phyloP scores from a whole-genome alignment of 2,113 vertebrate genomes.

The Anoplopoma fimbria region DNA sequence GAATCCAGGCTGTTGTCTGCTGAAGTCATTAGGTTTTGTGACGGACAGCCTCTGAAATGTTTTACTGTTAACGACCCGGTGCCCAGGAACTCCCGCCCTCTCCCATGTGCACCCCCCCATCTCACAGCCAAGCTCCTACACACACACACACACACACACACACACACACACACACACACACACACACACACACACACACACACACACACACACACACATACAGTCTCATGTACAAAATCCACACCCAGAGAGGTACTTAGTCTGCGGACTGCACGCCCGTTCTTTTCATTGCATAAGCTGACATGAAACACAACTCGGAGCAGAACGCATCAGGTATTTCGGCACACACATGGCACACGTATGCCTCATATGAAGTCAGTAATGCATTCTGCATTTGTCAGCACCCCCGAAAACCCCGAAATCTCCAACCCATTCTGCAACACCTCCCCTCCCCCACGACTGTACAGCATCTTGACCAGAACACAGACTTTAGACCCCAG shows the following conservation, averaged over 20 bases:
- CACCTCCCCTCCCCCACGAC: neutral
- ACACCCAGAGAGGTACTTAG: slow-evolving; percentile 2
- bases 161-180: slow-evolving; percentile 14
- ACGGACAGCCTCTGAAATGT: slow-evolving; percentile 75
- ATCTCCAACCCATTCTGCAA: slow-evolving; percentile 2
- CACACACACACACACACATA: slow-evolving; percentile 9
- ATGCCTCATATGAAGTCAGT: slow-evolving; percentile 56
- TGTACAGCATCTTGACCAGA: neutral
- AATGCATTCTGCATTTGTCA: slow-evolving; percentile 64
- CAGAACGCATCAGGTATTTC: slow-evolving; percentile 54
- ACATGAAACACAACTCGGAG: slow-evolving; percentile 25
- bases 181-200: slow-evolving; percentile 28
- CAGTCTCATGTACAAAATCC: slow-evolving; percentile 18
- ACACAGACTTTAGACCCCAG: too few species aligned
- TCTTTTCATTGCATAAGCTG: slow-evolving; percentile 18
- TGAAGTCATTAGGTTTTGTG: slow-evolving; percentile 80
- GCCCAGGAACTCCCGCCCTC: slow-evolving; percentile 69
- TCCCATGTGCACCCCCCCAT: slow-evolving; percentile 63
- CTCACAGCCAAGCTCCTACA: slow-evolving; percentile 40
- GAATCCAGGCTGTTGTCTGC: slow-evolving; percentile 74
- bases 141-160: slow-evolving; percentile 28
- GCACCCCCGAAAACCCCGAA: slow-evolving; percentile 23
- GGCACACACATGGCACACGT: slow-evolving; percentile 59
- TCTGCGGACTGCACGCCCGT: slow-evolving; percentile 8
- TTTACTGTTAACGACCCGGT: slow-evolving; percentile 76